Conservation (phyloP, 2,888 invertebrate species). For the Andrena hattorfiana region DNA sequence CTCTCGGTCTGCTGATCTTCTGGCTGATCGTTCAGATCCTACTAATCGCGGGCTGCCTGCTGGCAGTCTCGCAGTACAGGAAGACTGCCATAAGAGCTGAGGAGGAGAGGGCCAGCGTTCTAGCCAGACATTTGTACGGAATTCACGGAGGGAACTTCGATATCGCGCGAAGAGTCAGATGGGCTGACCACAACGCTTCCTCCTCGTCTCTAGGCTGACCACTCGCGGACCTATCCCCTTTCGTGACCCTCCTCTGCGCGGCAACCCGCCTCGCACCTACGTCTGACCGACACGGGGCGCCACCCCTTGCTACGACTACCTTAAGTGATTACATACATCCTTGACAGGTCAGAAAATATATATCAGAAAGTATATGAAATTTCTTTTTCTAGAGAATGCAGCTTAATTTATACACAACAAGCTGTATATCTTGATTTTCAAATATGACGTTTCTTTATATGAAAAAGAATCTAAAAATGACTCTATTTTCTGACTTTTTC, state of each 20-base stretch:
- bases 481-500: too few relatives aligned
- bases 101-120: slow-evolving; percentile 80
- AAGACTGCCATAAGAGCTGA: slow-evolving; percentile 78
- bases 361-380: too few relatives aligned
- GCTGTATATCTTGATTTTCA: too few relatives aligned
- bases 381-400: too few relatives aligned
- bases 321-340: too few relatives aligned
- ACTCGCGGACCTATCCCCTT: neutral
- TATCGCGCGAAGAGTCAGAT: slow-evolving; percentile 80
- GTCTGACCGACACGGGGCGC: too few relatives aligned
- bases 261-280: too few relatives aligned
- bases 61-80: slow-evolving; percentile 86
- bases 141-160: slow-evolving; percentile 82
- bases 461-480: too few relatives aligned
- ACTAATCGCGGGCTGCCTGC: slow-evolving; percentile 86
- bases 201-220: slow-evolving; percentile 64
- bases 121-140: slow-evolving; percentile 82
- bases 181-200: slow-evolving; percentile 80
- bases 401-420: too few relatives aligned
- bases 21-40: slow-evolving; percentile 88
- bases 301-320: too few relatives aligned
- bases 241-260: neutral
- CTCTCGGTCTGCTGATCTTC: slow-evolving; percentile 88
- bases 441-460: too few relatives aligned
- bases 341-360: too few relatives aligned